Conservation (phyloP, 2,888 invertebrate species). For the Podotricha telesiphe region DNA sequence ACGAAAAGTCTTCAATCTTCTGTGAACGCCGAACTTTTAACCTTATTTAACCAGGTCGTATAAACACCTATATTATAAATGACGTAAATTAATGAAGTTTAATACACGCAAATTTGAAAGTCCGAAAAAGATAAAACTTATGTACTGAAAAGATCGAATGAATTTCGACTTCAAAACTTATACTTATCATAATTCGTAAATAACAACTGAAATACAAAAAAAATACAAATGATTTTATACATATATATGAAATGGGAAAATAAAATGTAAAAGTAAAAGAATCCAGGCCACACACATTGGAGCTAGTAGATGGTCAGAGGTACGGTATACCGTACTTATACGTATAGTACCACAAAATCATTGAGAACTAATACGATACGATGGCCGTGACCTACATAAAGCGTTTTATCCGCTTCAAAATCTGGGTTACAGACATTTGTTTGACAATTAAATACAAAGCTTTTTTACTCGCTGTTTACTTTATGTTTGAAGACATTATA, state of each 20-base stretch:
- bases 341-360: conserved; percentile 17
- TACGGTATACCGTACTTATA: neutral
- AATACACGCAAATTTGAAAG: too few species aligned
- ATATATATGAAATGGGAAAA: neutral
- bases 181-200: too few species aligned
- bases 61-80: too few species aligned
- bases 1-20: too few species aligned
- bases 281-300: neutral
- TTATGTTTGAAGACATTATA: neutral
- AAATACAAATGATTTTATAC: neutral
- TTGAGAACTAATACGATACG: conserved; percentile 34
- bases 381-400: conserved; percentile 34
- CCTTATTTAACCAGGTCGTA: too few species aligned
- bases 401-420: conserved; percentile 34
- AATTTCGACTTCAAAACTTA: too few species aligned
- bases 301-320: neutral
- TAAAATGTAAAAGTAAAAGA: neutral
- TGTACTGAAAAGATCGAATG: too few species aligned
- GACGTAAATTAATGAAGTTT: too few species aligned
- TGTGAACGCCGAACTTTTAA: too few species aligned
- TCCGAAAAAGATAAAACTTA: too few species aligned
- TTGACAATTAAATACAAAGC: conserved; percentile 31
- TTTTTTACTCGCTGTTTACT: conserved; percentile 1
- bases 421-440: conserved; percentile 36
- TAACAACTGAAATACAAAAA: too few species aligned